These are phyloP conservation scores for Choloepus hoffmanni DNA, from an alignment of 2,113 vertebrate genomes.

Conservation along the genomic window DNA sequence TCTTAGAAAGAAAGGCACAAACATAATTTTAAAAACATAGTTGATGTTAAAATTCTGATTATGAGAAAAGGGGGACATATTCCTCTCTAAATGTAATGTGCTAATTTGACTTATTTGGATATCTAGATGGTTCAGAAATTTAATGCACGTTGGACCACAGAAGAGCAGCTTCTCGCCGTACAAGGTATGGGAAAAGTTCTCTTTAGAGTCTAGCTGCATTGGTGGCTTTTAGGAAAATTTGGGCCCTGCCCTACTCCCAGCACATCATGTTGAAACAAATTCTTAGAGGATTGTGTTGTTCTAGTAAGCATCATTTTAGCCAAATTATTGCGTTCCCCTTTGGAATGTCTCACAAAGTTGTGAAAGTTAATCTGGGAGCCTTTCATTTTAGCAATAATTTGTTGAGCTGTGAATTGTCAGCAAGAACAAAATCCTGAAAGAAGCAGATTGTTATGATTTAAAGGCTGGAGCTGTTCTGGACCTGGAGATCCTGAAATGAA, in stretches of 20 bases:
- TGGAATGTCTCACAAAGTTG: not conserved
- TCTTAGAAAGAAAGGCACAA: not conserved
- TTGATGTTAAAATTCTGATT: not conserved
- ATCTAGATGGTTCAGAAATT: conserved; percentile 94
- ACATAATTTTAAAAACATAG: not conserved
- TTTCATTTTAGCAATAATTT: not conserved
- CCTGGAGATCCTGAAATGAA: not conserved
- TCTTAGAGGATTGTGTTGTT: fast-evolving
- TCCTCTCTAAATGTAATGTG: not conserved
- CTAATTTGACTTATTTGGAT: conserved; percentile 25
- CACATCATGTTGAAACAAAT: fast-evolving
- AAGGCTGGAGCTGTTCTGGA: not conserved
- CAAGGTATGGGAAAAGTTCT: conserved; percentile 91
- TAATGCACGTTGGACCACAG: conserved; percentile 97
- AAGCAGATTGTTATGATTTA: not conserved
- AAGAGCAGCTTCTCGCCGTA: conserved; percentile 98
- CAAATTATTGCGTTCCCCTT: not conserved
- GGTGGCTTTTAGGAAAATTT: fast-evolving
- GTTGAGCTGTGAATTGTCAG: not conserved
- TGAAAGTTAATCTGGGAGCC: not conserved
- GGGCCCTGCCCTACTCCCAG: fast-evolving
- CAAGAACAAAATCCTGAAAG: not conserved
- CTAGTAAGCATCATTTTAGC: not conserved
- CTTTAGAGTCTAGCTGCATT: not conserved
- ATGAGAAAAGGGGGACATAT: fast-evolving